These are phyloP conservation scores for Pseudomyrmex sp. DNA, from an alignment of 1,140 invertebrate genomes.

Conservation along the genomic window DNA sequence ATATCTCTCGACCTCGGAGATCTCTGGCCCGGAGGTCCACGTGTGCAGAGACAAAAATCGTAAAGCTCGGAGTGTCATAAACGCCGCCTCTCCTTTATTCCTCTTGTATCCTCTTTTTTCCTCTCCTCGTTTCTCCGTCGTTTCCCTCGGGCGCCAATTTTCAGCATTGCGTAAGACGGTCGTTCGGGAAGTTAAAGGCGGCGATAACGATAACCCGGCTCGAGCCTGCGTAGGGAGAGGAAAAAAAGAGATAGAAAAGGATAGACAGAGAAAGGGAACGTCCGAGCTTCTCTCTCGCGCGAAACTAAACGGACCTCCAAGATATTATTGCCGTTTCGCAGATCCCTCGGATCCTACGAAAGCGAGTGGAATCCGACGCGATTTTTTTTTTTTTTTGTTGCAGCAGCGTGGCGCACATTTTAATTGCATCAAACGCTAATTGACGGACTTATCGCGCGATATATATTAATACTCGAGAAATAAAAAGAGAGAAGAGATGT, in stretches of 20 bases:
- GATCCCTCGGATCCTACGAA: constrained; percentile 1
- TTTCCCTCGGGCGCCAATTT: constrained; percentile 61
- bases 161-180: constrained; percentile 71
- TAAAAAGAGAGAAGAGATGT: background rate
- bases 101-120: background rate
- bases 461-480: constrained; percentile 12
- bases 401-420: constrained; percentile 13
- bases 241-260: background rate
- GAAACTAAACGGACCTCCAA: constrained; percentile 46
- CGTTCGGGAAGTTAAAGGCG: constrained; percentile 64
- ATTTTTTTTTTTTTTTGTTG: background rate
- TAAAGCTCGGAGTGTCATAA: constrained; percentile 64
- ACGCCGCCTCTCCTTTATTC: constrained; percentile 34
- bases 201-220: constrained; percentile 70
- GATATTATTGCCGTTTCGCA: constrained; percentile 39
- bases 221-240: constrained; percentile 38
- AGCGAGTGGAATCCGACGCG: constrained; percentile 40
- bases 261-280: background rate
- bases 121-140: background rate
- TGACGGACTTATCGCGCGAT: constrained; percentile 31
- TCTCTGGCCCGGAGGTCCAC: background rate
- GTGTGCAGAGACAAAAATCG: constrained; percentile 53
- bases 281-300: background rate
- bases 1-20: constrained; percentile 21
- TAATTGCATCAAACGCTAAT: constrained; percentile 47